Base-by-base conservation (phyloP, 1,140 invertebrate genomes). In the Archivesica marissinica region DNA sequence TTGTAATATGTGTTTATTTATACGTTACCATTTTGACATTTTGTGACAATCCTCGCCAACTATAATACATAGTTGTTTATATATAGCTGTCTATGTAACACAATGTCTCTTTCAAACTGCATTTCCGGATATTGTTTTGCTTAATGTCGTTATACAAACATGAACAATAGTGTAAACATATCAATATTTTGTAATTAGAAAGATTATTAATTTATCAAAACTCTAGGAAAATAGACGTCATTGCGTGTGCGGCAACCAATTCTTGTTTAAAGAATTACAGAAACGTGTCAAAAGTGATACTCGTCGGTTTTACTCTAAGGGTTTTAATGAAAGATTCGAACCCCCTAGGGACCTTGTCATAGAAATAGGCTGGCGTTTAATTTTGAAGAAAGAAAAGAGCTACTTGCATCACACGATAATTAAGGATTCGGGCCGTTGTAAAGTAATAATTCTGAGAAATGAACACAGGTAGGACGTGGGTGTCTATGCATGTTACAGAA, bases 261-360 rank as follows among this genome's bases (percentile, higher is more conserved):
- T 35, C 13, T 20, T 1, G 15, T 20, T 35, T 1, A 15, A 64
- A 15, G 30, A 35, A 17, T 64, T 35, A 17, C 11, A 64, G 30
- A 9, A 64, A 64, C 30, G 59, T 64, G 59, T 64, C 6, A 64
- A 35, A 33, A 35, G 38, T 25, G 9, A 20, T 64, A 64, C 59
- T 64, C 20, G 13, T 64, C 30, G 9, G 30, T 64, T 35, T 35
- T 64, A 33, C 20, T 3, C 59, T 6, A 64, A 64, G 15, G 59
- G 1, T 64, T 35, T 6, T 64, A 64, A 64, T 64, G n/a, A 64
- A 64, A 64, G 59, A 64, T 28, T 64, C 30, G n/a, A 64, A 7
- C 2, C 3, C 59, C 59, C 59, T 35, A 1, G 59, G 30, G 59
- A 15, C 59, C 59, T 64, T 35, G 59, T 64, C 38, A 64, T 13